A percentile compares a stretch with the other conserved stretches of the same genome.
Conservation (phyloP, 1,140 invertebrate species). For the Leptopilina clavipes region DNA sequence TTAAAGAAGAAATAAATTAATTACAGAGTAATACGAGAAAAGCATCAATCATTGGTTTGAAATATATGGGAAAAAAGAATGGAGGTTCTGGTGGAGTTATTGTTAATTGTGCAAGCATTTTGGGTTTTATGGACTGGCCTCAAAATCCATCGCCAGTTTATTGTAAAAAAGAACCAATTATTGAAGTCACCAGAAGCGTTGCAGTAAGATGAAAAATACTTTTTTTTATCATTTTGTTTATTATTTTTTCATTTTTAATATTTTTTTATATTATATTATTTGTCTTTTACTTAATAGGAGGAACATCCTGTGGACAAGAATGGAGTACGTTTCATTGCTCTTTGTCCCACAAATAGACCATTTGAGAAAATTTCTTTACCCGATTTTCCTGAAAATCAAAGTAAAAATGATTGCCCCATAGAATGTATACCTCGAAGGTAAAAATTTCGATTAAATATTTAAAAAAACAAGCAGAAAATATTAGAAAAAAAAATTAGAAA, state of each 20-base stretch:
- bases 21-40: constrained; percentile 40
- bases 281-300: constrained; percentile 41
- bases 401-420: neutral
- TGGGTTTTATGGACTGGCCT: constrained; percentile 64
- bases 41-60: constrained; percentile 40
- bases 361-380: constrained; percentile 51
- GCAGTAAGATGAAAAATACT: constrained; percentile 46
- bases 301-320: constrained; percentile 54
- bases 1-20: constrained; percentile 31
- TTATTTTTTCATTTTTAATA: too few relatives aligned
- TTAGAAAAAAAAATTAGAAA: too few relatives aligned
- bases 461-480: too few relatives aligned
- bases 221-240: neutral
- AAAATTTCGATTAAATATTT: too few relatives aligned
- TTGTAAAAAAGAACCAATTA: constrained; percentile 59
- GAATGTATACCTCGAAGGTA: neutral
- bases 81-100: constrained; percentile 53
- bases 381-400: constrained; percentile 41
- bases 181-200: constrained; percentile 63
- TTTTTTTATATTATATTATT: neutral
- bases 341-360: constrained; percentile 67
- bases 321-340: constrained; percentile 73
- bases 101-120: constrained; percentile 59
- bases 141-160: constrained; percentile 54
- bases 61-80: constrained; percentile 40